Percentiles rank a stretch among this genome's conserved stretches.
Conservation (phyloP, 53 echinoderm and acorn worm genomes). For the Mesocentrotus franciscanus region DNA sequence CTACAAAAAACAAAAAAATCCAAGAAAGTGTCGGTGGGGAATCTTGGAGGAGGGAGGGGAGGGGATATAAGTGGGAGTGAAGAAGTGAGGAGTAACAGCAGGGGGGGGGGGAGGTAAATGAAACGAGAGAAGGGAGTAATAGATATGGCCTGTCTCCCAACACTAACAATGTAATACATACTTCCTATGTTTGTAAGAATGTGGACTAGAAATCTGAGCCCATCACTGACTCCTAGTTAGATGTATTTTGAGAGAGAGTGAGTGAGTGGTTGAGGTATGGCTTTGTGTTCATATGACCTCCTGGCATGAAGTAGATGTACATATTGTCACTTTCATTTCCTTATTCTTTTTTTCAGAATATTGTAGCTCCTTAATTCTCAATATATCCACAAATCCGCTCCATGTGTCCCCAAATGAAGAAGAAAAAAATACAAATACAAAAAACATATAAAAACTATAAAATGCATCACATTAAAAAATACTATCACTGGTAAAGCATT, state of each 20-base stretch:
- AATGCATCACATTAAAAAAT: neutral
- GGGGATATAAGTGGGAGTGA: neutral
- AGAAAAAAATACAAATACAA: too few relatives aligned
- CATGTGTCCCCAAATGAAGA: too few relatives aligned
- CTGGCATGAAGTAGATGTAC: neutral
- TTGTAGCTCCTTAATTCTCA: neutral
- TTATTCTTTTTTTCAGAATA: neutral
- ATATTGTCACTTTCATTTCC: neutral
- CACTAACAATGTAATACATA: slow-evolving; percentile 63
- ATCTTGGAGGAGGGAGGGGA: neutral
- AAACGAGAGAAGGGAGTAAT: slow-evolving; percentile 29
- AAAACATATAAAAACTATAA: too few relatives aligned
- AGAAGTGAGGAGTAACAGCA: neutral
- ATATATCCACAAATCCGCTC: too few relatives aligned
- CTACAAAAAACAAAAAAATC: neutral
- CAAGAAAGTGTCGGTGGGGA: neutral
- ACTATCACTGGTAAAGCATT: neutral
- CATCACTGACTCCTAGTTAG: slow-evolving; percentile 46
- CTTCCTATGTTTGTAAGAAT: slow-evolving; percentile 62
- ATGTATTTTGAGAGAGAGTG: slow-evolving; percentile 22
- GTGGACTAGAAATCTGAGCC: slow-evolving; percentile 28
- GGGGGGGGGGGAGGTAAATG: slow-evolving; percentile 1
- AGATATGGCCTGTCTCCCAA: slow-evolving; percentile 18
- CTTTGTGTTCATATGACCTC: slow-evolving; percentile 13
- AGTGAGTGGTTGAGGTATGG: neutral